Evolutionary conservation across 2,113 vertebrate species (phyloP).

Genomic region (Todiramphus saurophagus): DNA sequence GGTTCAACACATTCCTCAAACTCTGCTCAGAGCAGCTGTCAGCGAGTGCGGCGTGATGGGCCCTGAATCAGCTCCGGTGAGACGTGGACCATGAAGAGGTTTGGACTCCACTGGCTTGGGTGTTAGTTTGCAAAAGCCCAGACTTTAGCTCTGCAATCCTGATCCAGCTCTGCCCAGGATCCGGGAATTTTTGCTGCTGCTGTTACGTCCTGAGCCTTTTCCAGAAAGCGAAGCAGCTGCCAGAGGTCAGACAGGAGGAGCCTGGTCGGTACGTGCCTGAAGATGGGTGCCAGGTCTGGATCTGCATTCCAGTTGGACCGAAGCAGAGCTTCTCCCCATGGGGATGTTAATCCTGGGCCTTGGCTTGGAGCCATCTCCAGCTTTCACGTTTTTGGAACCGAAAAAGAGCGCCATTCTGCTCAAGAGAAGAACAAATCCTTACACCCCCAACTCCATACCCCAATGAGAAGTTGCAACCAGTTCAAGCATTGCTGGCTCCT

Average conservation of each 20-base stretch:
- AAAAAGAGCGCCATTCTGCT: not conserved
- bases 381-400: not conserved
- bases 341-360: not conserved
- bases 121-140: not conserved
- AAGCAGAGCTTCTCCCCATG: not conserved
- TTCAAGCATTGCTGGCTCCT: not conserved
- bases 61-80: not conserved
- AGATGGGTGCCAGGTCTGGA: conserved; percentile 30
- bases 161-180: not conserved
- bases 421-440: not conserved
- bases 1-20: fast-evolving
- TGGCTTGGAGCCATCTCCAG: conserved; percentile 11
- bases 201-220: not conserved
- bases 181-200: not conserved
- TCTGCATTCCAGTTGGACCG: conserved; percentile 1
- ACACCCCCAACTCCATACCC: not conserved
- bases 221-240: not conserved
- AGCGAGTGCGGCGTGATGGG: not conserved
- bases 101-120: not conserved
- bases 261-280: not conserved
- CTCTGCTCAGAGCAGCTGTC: not conserved
- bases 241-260: not conserved
- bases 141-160: not conserved
- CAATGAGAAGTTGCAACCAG: not conserved
- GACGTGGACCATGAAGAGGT: not conserved